Base-by-base conservation (phyloP, 2,888 invertebrate species). In the Dasysyrphus tricinctus region DNA sequence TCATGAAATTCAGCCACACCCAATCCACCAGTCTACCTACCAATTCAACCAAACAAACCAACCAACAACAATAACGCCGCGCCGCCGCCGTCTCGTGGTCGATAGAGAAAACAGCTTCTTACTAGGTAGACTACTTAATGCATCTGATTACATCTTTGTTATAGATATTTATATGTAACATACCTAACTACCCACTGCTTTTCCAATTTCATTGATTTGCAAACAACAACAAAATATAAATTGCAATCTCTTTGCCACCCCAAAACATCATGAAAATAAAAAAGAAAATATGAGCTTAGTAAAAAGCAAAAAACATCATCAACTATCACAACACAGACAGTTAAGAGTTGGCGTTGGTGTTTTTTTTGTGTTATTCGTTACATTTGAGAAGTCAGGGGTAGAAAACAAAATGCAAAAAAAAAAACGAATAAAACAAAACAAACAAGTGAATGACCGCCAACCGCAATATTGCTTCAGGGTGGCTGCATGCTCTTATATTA, bases 391-490 rank as follows among this genome's bases (percentile, higher is more conserved):
- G 32, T 76, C 54, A 63, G 72, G 84, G 76, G 79, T 73, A 77
- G 81, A 63, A 47, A 42, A 72, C 39, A 44, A 76, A 76, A 47
- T 72, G 44, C 63, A 77, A 73, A 80, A 73, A 29, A 54, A 54
- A n/a, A n/a, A 54, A 51, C 63, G 47, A 61, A 76, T 67, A 76
- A 80, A 83, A 83, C 70, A 79, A 85, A 85, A 85, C 80, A 80
- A 70, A 77, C 81, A 85, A 85, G 85, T 85, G 85, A 85, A 85
- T 81, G 85, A 85, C 85, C 85, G 85, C 85, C 73, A 85, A 80
- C 85, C 80, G 85, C 85, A 81, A 57, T 77, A 74, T 81, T 57
- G 69, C 77, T 85, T 77, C 70, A 77, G 85, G 85, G 85, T 81
- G 80, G 85, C 81, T 77, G 69, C 73, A 82, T 80, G 65, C 61